These are phyloP conservation scores for Erebia ligea DNA, from an alignment of 2,888 invertebrate species.

Conservation along the genomic window DNA sequence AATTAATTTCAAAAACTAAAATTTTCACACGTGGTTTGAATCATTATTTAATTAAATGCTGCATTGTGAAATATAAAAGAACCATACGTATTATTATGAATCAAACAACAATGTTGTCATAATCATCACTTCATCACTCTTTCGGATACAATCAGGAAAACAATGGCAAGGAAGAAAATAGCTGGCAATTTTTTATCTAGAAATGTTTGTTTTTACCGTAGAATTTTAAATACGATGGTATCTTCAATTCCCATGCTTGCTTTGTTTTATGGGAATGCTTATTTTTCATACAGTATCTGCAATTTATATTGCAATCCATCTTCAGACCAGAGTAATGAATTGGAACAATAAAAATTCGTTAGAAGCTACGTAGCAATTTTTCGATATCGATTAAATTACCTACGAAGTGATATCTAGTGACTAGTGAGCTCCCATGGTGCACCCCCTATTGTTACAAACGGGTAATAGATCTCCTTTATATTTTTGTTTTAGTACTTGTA, in stretches of 20 bases:
- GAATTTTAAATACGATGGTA: slow-evolving; percentile 30
- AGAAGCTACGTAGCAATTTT: not conserved
- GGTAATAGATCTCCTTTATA: too few relatives aligned
- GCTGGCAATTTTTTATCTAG: slow-evolving; percentile 26
- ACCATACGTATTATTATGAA: not conserved
- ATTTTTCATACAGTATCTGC: slow-evolving; percentile 21
- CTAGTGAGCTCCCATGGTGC: too few relatives aligned
- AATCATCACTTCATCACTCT: slow-evolving; percentile 13
- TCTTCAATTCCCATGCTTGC: slow-evolving; percentile 32
- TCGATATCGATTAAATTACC: too few relatives aligned
- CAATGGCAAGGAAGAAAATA: slow-evolving; percentile 31
- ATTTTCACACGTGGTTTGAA: slow-evolving; percentile 1
- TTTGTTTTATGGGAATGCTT: slow-evolving; percentile 21
- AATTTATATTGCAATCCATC: not conserved
- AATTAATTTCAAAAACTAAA: not conserved
- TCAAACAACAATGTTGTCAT: slow-evolving; percentile 8
- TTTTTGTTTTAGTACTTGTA: too few relatives aligned
- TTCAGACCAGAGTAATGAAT: not conserved
- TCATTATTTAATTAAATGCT: too few relatives aligned
- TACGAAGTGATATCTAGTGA: too few relatives aligned
- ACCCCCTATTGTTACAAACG: too few relatives aligned
- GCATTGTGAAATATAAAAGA: not conserved
- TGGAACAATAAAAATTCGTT: not conserved
- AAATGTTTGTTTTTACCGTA: slow-evolving; percentile 24
- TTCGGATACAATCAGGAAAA: slow-evolving; percentile 18